Conservation (phyloP, 2,113 vertebrate species). For the Aptenodytes patagonicus region DNA sequence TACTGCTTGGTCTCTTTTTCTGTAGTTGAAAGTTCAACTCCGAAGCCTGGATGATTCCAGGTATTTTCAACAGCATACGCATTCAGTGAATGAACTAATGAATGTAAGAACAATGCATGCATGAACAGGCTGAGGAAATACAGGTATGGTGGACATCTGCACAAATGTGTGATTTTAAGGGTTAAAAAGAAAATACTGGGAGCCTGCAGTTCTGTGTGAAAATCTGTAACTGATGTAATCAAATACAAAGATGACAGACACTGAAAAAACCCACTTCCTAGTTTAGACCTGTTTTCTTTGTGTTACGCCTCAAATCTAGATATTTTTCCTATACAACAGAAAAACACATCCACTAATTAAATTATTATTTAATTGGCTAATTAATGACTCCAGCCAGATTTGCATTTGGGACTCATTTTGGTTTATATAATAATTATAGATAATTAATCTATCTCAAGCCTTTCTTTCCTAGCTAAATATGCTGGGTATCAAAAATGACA, state of each 20-base stretch:
- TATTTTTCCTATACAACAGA: slow-evolving; percentile 67
- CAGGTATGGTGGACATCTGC: neutral
- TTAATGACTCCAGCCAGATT: slow-evolving; percentile 89
- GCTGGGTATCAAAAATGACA: slow-evolving; percentile 83
- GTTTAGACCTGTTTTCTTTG: slow-evolving; percentile 29
- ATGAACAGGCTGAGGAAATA: neutral
- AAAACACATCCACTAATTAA: slow-evolving; percentile 88
- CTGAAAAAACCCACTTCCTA: neutral
- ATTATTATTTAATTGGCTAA: slow-evolving; percentile 93
- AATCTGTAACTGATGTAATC: neutral
- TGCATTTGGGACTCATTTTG: slow-evolving; percentile 88
- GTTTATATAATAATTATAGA: slow-evolving; percentile 86
- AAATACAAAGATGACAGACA: slow-evolving; percentile 5
- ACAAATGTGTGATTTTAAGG: neutral
- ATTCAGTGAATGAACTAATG: neutral
- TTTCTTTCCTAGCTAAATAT: slow-evolving; percentile 76
- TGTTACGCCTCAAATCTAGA: slow-evolving; percentile 39
- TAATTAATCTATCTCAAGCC: slow-evolving; percentile 91
- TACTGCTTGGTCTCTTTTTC: neutral
- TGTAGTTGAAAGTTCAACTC: neutral
- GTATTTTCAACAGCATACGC: accelerated
- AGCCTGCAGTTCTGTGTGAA: neutral
- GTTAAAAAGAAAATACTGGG: neutral
- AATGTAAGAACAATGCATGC: neutral
- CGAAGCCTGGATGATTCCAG: neutral